Evolutionary conservation across 2,888 invertebrate species (phyloP), one percentile per base, ranked within the genome.

Genomic region (Pheosia gnoma): DNA sequence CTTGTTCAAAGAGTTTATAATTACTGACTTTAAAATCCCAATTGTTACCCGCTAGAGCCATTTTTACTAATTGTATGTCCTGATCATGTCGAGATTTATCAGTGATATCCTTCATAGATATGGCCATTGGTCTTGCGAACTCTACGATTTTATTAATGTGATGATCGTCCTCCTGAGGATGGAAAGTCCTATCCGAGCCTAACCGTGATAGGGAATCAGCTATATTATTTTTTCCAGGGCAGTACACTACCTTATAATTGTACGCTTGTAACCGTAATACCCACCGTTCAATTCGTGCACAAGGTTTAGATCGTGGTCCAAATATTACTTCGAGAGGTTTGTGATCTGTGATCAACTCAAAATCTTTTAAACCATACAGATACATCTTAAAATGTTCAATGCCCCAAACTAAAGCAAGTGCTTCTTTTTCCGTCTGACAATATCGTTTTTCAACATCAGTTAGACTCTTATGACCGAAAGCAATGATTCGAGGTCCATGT

Each of bases 371-470:
- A n/a, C 63, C 67, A 51, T 55, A 68, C 0, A 67, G 51, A 11
- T 59, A 70, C 10, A 61, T 66, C 9, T 63, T 36, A 38, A 69
- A 67, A 37, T 59, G 65, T 54, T 65, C 62, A 0, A 65, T 47
- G 3, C 61, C 58, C 64, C 61, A 64, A 0, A 70, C 62, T 0
- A 67, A 51, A 0, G 64, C 68, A 5, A 67, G 37, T 0, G 67
- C 70, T 8, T 68, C 63, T 38, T 66, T 63, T n/a, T 63, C 63
- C 3, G 63, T 63, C 7, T 63, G 66, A n/a, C 61, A 58, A 36
- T 80, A 79, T 4, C 74, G 54, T 0, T 66, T 56, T 64, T 81
- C 78, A 51, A 65, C 66, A 0, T 74, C 72, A 0, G 66, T 75
- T 0, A 82, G 47, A 8, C 55, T 74, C 7, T 7, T 56, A 54